These are phyloP conservation scores for Regulus satrapa DNA, from an alignment of 2,113 vertebrate genomes.

Conservation along the genomic window DNA sequence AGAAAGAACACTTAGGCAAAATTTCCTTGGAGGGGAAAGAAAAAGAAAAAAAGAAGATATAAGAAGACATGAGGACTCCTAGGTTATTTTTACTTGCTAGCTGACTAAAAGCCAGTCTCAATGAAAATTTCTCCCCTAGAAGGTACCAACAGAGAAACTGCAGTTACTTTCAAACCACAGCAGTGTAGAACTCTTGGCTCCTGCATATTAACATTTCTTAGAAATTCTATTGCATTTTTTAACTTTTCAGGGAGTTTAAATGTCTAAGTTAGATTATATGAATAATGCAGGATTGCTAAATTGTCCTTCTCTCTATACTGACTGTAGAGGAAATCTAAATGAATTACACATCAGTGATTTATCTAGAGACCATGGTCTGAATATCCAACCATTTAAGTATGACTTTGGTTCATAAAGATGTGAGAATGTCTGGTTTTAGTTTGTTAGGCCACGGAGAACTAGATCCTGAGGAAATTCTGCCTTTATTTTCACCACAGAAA, in stretches of 20 bases:
- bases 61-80: background rate
- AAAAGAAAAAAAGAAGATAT: rapidly evolving
- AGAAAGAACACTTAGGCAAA: background rate
- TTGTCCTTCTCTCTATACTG: slow-evolving; percentile 18
- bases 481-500: background rate
- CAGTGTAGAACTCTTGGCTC: background rate
- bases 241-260: slow-evolving; percentile 42
- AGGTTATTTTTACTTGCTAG: background rate
- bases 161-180: background rate
- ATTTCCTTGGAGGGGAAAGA: background rate
- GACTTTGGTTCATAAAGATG: background rate
- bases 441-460: background rate
- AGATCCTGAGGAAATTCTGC: background rate
- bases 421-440: background rate
- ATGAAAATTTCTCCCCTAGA: background rate
- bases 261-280: slow-evolving; percentile 11
- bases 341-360: slow-evolving; percentile 35
- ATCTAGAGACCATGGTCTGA: background rate
- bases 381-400: background rate
- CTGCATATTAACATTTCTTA: slow-evolving; percentile 2
- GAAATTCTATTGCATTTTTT: slow-evolving; percentile 10
- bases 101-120: background rate
- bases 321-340: slow-evolving; percentile 32
- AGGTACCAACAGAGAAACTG: background rate
- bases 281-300: slow-evolving; percentile 56